phyloP scores from a whole-genome alignment of 2,113 vertebrate species.

The Caranx melampygus region DNA sequence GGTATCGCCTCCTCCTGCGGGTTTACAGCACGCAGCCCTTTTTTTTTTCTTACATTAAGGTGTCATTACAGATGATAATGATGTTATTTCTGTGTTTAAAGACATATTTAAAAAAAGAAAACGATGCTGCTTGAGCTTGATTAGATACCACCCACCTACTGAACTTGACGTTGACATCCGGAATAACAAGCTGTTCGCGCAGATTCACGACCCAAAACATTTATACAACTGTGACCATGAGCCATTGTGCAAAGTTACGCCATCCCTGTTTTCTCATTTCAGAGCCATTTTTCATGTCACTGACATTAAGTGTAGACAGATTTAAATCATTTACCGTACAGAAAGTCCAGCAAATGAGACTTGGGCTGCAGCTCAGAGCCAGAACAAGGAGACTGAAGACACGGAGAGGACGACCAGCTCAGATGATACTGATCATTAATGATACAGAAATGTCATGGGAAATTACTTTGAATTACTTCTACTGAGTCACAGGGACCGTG shows the following conservation, averaged over 20 bases:
- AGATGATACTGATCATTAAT: slow-evolving; percentile 23
- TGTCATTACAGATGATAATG: slow-evolving; percentile 52
- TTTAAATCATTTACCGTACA: slow-evolving; percentile 56
- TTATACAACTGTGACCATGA: slow-evolving; percentile 44
- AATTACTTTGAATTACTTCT: slow-evolving; percentile 41
- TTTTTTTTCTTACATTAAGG: slow-evolving; percentile 9
- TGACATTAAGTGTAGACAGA: slow-evolving; percentile 18
- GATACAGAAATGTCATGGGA: slow-evolving; percentile 46
- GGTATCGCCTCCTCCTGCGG: slow-evolving; percentile 28
- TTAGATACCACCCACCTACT: slow-evolving; percentile 39
- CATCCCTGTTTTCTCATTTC: slow-evolving; percentile 35
- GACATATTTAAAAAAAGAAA: slow-evolving; percentile 10
- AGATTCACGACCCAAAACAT: slow-evolving; percentile 60
- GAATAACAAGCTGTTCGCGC: slow-evolving; percentile 61
- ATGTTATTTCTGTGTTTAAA: slow-evolving; percentile 50
- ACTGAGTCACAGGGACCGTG: slow-evolving; percentile 51
- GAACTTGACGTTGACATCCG: slow-evolving; percentile 54
- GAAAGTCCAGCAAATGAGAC: slow-evolving; percentile 55
- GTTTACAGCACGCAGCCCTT: slow-evolving; percentile 21
- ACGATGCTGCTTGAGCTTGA: slow-evolving; percentile 1
- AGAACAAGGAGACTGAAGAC: slow-evolving; percentile 18
- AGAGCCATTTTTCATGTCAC: slow-evolving; percentile 33
- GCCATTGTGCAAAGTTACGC: slow-evolving; percentile 37
- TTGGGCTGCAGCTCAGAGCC: slow-evolving; percentile 11
- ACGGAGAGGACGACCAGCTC: slow-evolving; percentile 8